phyloP scores from a whole-genome alignment of 2,113 vertebrate genomes.

The Motacilla tschutschensis region DNA sequence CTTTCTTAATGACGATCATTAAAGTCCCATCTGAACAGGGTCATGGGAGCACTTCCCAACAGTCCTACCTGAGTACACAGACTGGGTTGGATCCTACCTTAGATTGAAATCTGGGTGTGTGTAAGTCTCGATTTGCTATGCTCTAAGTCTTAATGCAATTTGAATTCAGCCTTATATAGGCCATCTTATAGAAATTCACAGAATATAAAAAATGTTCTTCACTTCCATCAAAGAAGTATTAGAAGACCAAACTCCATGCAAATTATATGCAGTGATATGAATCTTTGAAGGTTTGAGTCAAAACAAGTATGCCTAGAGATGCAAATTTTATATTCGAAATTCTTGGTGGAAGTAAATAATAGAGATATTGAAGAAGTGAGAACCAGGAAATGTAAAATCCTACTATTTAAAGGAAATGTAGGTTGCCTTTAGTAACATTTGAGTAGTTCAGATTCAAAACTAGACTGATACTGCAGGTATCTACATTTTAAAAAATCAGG shows the following conservation, averaged over 20 bases:
- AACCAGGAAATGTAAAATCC: slow-evolving; percentile 13
- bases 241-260: not conserved
- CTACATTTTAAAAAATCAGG: not conserved
- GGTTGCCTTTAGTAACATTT: not conserved
- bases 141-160: not conserved
- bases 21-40: not conserved
- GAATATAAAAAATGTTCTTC: not conserved
- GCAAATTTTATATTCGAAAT: slow-evolving; percentile 30
- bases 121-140: not conserved
- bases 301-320: slow-evolving; percentile 17
- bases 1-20: not conserved
- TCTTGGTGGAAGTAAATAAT: slow-evolving; percentile 23
- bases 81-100: not conserved
- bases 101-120: not conserved
- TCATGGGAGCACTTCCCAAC: not conserved
- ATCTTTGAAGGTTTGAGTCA: slow-evolving; percentile 20
- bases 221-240: not conserved
- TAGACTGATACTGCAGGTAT: not conserved
- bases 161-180: not conserved
- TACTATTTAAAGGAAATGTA: slow-evolving; percentile 23
- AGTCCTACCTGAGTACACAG: not conserved
- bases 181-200: not conserved
- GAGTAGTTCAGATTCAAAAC: not conserved
- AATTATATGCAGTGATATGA: slow-evolving; percentile 15
- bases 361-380: slow-evolving; percentile 18